Evolutionary conservation across 2,888 invertebrate species (phyloP), one percentile per base, ranked within the genome.

Genomic region (Tribolium freemani): DNA sequence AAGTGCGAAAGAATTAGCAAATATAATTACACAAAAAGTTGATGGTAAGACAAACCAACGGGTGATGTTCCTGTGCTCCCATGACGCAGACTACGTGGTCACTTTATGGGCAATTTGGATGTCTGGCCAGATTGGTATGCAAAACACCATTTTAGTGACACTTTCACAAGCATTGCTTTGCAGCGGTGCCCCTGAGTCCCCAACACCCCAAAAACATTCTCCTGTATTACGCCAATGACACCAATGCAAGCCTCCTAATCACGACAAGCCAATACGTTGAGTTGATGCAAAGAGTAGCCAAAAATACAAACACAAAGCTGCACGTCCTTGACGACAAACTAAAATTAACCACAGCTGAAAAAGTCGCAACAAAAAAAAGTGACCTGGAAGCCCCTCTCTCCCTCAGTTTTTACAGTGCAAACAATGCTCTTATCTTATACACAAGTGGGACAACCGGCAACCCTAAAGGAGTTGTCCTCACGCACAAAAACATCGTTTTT

Each of bases 101-200:
- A 91, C 93, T 0, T 92, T 94, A 81, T 96, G 95, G 94, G 96
- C 94, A 0, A 93, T 93, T 79, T 97, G 96, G 96, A 94, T 96
- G 90, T 91, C 93, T 1, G 96, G 96, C 0, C 94, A 96, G 84
- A 92, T 95, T 76, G 93, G 94, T 93, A 86, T 86, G 87, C 11
- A 48, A n/a, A 38, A 5, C 5, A 5, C 38, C 8, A 26, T 3
- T 26, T 26, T 1, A 26, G 26, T 77, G 11, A 53, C n/a, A 21
- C 20, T 6, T 53, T 26, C 26, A 3, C 26, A 26, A 1, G 5
- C 26, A 26, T 26, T 26, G 5, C 71, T 61, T 86, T 86, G 50
- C 85, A 93, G 96, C 93, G 44, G 94, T 97, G 0, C 96, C 97
- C 0, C 87, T 97, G 45, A 93, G 93, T 71, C 88, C 91, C 0